Conservation (phyloP, 92 coral and sea anemone genomes). For the Epizoanthus rinbou region DNA sequence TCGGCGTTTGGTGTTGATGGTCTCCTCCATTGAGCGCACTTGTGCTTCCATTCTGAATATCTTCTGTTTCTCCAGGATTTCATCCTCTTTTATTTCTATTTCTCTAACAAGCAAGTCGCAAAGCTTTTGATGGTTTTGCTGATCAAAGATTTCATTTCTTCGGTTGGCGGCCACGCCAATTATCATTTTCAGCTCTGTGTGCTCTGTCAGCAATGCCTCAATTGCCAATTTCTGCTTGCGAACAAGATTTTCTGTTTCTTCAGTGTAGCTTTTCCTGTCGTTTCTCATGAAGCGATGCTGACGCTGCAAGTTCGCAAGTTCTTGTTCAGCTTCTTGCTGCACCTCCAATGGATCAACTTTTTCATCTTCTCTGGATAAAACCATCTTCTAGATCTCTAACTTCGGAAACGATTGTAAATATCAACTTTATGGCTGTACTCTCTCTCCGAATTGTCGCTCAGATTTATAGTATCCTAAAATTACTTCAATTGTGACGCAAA, state of each 20-base stretch:
- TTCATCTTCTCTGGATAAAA: constrained; percentile 73
- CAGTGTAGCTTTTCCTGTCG: constrained; percentile 80
- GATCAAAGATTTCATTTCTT: constrained; percentile 67
- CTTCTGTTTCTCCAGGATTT: constrained; percentile 53
- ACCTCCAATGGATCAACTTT: constrained; percentile 82
- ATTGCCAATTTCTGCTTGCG: constrained; percentile 81
- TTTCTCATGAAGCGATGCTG: constrained; percentile 86
- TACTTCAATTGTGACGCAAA: constrained; percentile 8
- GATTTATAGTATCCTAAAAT: neutral
- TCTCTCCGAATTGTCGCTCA: neutral
- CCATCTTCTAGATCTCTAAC: constrained; percentile 5
- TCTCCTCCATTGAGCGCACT: constrained; percentile 60
- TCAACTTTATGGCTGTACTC: too few relatives aligned
- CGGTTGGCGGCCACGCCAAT: constrained; percentile 71
- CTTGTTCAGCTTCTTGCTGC: constrained; percentile 87
- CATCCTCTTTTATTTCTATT: constrained; percentile 55
- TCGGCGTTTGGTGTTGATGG: constrained; percentile 61
- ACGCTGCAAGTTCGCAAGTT: constrained; percentile 76
- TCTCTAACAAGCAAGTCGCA: constrained; percentile 74
- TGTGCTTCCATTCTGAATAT: constrained; percentile 56
- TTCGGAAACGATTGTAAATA: neutral
- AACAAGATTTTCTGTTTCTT: constrained; percentile 83
- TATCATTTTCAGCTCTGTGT: constrained; percentile 67
- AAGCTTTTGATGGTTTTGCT: constrained; percentile 67
- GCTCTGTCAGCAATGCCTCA: constrained; percentile 74